Evolutionary conservation across 2,888 invertebrate species (phyloP).

Genomic region (Ametastegia equiseti): DNA sequence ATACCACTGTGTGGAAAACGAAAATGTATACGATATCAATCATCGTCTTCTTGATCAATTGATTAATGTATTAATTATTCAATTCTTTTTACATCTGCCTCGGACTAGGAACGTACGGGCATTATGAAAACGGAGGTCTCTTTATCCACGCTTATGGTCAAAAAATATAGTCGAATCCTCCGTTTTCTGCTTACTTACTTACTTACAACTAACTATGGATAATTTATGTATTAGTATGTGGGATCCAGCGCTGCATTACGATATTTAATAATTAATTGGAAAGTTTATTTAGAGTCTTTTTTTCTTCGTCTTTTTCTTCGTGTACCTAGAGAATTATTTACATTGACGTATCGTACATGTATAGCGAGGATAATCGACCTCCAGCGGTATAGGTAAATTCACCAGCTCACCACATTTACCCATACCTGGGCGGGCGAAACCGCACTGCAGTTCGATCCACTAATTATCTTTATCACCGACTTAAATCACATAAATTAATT

Average conservation of each 20-base stretch:
- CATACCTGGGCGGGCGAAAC: too few relatives aligned
- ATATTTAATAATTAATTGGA: not conserved
- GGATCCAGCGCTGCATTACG: not conserved
- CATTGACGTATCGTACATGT: not conserved
- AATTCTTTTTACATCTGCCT: not conserved
- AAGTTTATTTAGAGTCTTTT: not conserved
- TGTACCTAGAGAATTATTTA: not conserved
- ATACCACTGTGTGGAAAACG: too few relatives aligned
- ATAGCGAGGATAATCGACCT: too few relatives aligned
- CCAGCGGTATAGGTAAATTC: too few relatives aligned
- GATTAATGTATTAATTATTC: not conserved
- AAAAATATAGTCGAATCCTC: constrained; percentile 35
- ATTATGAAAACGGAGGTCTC: constrained; percentile 5
- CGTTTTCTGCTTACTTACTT: not conserved
- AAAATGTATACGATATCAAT: not conserved
- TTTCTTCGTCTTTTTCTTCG: not conserved
- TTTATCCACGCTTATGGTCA: not conserved
- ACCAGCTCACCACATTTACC: not conserved
- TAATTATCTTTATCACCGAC: not conserved
- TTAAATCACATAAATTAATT: not conserved
- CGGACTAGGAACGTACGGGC: constrained; percentile 24
- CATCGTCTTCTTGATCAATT: not conserved
- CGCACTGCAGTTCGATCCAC: not conserved
- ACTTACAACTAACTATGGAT: not conserved
- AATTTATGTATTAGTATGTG: not conserved